These are phyloP conservation scores for Montipora capitata DNA, from an alignment of 92 coral and sea anemone genomes.

Conservation along the genomic window DNA sequence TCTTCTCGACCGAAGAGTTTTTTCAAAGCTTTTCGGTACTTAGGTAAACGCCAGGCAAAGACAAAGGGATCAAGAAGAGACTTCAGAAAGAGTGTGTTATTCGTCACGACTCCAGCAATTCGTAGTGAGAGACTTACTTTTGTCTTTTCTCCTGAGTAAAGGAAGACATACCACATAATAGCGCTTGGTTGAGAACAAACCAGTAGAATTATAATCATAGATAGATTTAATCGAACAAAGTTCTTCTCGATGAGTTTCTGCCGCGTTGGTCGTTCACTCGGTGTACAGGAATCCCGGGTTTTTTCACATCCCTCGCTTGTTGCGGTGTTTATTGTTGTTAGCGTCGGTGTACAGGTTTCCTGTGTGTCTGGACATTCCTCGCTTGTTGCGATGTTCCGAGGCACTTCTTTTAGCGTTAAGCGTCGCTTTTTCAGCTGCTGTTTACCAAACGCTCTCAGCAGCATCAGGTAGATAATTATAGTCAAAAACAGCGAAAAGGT, in stretches of 20 bases:
- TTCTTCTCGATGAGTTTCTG: neutral
- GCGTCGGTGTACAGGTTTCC: neutral
- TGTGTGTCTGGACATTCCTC: neutral
- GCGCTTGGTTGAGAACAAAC: conserved; percentile 74
- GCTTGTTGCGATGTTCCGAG: neutral
- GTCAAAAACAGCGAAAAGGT: conserved; percentile 67
- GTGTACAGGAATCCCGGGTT: no score
- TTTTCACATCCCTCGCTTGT: no score
- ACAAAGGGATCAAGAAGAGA: conserved; percentile 74
- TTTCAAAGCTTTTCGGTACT: conserved; percentile 77
- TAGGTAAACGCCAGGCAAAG: conserved; percentile 84
- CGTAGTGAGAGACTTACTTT: conserved; percentile 12
- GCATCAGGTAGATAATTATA: conserved; percentile 56
- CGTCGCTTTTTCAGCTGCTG: conserved; percentile 36
- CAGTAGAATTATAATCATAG: conserved; percentile 48
- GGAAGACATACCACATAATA: conserved; percentile 58
- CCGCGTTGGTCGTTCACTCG: no score
- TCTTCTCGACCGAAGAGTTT: conserved; percentile 34
- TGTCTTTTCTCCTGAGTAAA: conserved; percentile 13
- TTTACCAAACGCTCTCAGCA: conserved; percentile 59
- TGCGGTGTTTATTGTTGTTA: neutral
- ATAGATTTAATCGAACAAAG: conserved; percentile 66
- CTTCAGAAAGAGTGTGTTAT: conserved; percentile 75
- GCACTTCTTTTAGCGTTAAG: neutral
- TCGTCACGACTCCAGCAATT: conserved; percentile 47